Conservation (phyloP, 2,888 invertebrate species). For the Gnatocerus cornutus region DNA sequence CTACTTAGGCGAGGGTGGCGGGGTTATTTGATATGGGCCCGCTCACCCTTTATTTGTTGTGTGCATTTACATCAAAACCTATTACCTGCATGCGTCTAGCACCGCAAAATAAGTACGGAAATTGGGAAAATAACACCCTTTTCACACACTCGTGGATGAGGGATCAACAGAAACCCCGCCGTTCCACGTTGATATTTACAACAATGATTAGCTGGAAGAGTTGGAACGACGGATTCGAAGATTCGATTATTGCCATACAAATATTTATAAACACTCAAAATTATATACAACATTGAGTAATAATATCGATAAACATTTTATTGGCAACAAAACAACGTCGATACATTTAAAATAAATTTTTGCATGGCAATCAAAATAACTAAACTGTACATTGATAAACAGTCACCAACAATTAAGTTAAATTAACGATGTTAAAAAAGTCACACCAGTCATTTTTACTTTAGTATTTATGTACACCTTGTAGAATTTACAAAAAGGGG, state of each 20-base stretch:
- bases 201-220: conserved; percentile 54
- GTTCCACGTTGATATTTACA: conserved; percentile 29
- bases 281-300: conserved; percentile 56
- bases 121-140: conserved; percentile 14
- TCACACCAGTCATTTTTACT: conserved; percentile 53
- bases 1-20: conserved; percentile 67
- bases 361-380: conserved; percentile 60
- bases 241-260: conserved; percentile 60
- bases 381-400: conserved; percentile 59
- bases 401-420: conserved; percentile 59
- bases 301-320: conserved; percentile 37
- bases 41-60: conserved; percentile 54
- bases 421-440: conserved; percentile 54
- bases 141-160: conserved; percentile 33
- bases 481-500: conserved; percentile 34
- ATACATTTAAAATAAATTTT: conserved; percentile 57
- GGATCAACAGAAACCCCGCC: conserved; percentile 4
- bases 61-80: conserved; percentile 66
- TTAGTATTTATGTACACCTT: conserved; percentile 55
- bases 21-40: conserved; percentile 61
- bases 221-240: conserved; percentile 53
- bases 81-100: conserved; percentile 52
- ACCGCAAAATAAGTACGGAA: conserved; percentile 44
- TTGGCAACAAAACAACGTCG: conserved; percentile 58
- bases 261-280: conserved; percentile 57